Base-by-base conservation (phyloP, 2,113 vertebrate genomes). In the Xiphias gladius region DNA sequence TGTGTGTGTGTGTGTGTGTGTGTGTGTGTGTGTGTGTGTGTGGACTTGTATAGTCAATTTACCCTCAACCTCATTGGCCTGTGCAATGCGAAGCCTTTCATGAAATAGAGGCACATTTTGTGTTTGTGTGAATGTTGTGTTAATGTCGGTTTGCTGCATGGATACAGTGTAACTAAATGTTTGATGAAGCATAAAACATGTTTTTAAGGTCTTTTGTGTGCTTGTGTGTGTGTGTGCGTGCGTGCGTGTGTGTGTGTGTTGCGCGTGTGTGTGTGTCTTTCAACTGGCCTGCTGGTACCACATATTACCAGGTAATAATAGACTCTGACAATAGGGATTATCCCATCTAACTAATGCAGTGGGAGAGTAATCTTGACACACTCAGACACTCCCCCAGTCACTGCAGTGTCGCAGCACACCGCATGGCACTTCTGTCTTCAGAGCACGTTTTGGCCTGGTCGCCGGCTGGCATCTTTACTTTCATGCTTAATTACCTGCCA, bases 401-500 rank as follows among this genome's bases (percentile, higher is more conserved):
- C 91, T 65, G 91, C 88, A 85, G 88, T 77, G 84, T 70, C 55
- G 87, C 86, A 85, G 88, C 84, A 71, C 80, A 80, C 84, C 41
- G 68, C 86, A 86, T 85, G 84, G 67, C 69, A 72, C 79, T 92
- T 90, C 78, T 90, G 89, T 67, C 82, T 94, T 83, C 94, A 85
- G 89, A 91, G 89, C 92, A 93, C 94, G 92, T 93, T 90, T 80
- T 35, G 84, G 78, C 73, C 85, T 2, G 77, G 80, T 81, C 79
- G 63, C 85, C 16, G 81, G 64, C 82, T 82, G 88, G 57, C 85
- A 39, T 90, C 87, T 93, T 92, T 94, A 90, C 93, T 93, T 92
- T 94, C 92, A 91, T 88, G 88, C 84, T 88, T 93, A 93, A 94
- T 93, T 94, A 94, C 91, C 93, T 91, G 88, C 88, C 87, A 85